These are phyloP conservation scores for Tenrec ecaudatus DNA, from an alignment of 2,113 vertebrate species.

Conservation along the genomic window DNA sequence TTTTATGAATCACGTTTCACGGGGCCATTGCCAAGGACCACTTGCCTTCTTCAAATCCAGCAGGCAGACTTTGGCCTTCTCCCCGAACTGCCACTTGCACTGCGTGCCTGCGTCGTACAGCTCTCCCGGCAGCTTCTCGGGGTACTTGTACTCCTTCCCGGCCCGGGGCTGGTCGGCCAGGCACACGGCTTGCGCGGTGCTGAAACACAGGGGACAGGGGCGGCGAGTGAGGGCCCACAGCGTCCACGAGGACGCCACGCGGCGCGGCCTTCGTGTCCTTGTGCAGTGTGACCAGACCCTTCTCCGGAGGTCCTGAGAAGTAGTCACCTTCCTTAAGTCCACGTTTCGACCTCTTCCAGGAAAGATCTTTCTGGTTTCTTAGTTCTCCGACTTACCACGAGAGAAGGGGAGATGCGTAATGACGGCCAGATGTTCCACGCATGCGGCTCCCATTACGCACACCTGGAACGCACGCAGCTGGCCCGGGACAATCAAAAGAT, in stretches of 20 bases:
- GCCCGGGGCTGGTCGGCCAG: conserved; percentile 92
- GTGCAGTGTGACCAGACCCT: not conserved
- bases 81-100: conserved; percentile 97
- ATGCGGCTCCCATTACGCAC: not conserved
- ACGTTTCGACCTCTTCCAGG: conserved; percentile 5
- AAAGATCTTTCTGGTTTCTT: not conserved
- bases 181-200: conserved; percentile 92
- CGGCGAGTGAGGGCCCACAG: not conserved
- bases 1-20: conserved; percentile 14
- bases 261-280: not conserved
- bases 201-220: conserved; percentile 70
- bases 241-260: rapidly evolving
- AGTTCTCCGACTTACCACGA: not conserved
- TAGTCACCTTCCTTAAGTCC: not conserved
- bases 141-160: conserved; percentile 91
- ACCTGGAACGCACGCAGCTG: not conserved
- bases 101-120: conserved; percentile 93
- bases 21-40: not conserved
- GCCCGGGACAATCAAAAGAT: conserved; percentile 12
- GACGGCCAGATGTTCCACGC: not conserved
- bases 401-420: not conserved
- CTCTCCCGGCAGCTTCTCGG: conserved; percentile 92
- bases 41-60: conserved; percentile 94
- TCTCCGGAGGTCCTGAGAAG: not conserved
- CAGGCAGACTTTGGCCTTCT: conserved; percentile 94